These are phyloP conservation scores for Cariama cristata DNA, from an alignment of 2,113 vertebrate species.

Conservation along the genomic window DNA sequence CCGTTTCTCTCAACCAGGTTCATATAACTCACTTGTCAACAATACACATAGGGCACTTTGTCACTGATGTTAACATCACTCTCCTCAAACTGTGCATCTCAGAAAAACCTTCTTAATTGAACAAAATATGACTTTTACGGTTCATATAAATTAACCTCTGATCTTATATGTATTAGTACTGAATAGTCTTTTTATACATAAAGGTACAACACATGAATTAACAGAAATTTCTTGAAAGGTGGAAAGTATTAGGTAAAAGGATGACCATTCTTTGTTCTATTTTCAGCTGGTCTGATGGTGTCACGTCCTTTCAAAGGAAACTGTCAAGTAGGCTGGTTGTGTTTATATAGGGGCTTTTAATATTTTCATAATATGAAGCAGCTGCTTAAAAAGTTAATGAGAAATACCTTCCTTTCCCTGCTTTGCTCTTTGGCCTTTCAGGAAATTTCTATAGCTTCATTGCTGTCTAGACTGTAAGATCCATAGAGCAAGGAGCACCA, in stretches of 20 bases:
- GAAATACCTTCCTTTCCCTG: background rate
- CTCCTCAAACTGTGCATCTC: background rate
- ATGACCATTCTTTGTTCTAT: background rate
- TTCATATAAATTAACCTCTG: background rate
- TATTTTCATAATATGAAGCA: slow-evolving; percentile 4
- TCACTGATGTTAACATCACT: background rate
- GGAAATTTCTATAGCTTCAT: background rate
- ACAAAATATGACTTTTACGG: background rate
- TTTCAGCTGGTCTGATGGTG: background rate
- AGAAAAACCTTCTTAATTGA: background rate
- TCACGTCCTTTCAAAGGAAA: slow-evolving; percentile 19
- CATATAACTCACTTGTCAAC: background rate
- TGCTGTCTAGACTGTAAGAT: background rate
- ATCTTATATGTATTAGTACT: background rate
- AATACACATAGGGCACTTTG: background rate
- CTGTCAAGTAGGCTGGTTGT: background rate
- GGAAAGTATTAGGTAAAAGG: background rate
- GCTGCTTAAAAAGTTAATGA: background rate
- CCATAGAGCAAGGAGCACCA: background rate
- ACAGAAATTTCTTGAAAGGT: background rate
- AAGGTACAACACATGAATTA: background rate
- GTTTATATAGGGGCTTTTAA: background rate
- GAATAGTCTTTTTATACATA: background rate
- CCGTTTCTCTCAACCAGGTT: background rate
- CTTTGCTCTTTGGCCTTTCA: background rate